These are phyloP conservation scores for Eumerus sabulonum DNA, from an alignment of 2,888 invertebrate species.

Conservation along the genomic window DNA sequence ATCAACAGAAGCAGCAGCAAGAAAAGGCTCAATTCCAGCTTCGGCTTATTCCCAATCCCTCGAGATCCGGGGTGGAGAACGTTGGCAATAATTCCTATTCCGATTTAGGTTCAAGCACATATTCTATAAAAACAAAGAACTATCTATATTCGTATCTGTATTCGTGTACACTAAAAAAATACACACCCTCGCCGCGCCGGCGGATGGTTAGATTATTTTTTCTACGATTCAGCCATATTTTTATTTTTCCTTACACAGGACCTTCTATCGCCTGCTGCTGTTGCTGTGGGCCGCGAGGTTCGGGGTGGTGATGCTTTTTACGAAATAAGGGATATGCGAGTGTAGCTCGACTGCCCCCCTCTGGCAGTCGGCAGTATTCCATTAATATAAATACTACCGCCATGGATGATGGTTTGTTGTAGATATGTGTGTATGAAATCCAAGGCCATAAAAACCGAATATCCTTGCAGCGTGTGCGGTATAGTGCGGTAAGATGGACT, in stretches of 20 bases:
- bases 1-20: neutral
- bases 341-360: neutral
- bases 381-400: slow-evolving; percentile 47
- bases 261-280: neutral
- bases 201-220: slow-evolving; percentile 38
- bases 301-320: slow-evolving; percentile 56
- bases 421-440: slow-evolving; percentile 65
- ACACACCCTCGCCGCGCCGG: slow-evolving; percentile 40
- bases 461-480: slow-evolving; percentile 20
- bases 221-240: slow-evolving; percentile 67
- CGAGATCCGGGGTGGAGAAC: slow-evolving; percentile 1
- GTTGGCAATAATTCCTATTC: slow-evolving; percentile 61
- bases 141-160: neutral
- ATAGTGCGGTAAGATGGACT: neutral
- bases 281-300: no score
- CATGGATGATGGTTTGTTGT: slow-evolving; percentile 39
- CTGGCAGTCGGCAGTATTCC: slow-evolving; percentile 20
- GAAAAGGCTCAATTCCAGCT: no score
- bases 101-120: slow-evolving; percentile 59
- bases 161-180: neutral
- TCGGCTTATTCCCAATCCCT: no score
- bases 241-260: slow-evolving; percentile 51
- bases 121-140: slow-evolving; percentile 28
- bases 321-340: slow-evolving; percentile 59
- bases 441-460: slow-evolving; percentile 67